phyloP scores from a whole-genome alignment of 2,888 invertebrate species.

The Diabrotica balteata region DNA sequence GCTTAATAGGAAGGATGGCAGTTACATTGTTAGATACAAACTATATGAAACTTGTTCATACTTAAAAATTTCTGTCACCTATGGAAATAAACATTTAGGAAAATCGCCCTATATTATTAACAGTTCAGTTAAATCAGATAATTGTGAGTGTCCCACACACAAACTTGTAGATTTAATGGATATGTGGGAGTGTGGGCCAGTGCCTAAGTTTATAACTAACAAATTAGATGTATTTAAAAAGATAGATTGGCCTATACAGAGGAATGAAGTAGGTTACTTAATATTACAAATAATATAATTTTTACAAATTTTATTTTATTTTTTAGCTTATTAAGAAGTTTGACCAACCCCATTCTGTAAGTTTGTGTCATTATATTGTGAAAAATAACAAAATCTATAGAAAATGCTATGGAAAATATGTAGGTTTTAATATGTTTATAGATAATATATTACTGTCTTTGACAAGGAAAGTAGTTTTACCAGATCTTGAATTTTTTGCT shows the following conservation, averaged over 20 bases:
- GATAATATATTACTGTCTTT: conserved; percentile 87
- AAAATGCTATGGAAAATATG: conserved; percentile 91
- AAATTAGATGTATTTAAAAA: conserved; percentile 75
- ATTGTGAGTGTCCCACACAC: conserved; percentile 80
- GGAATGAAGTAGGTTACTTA: conserved; percentile 54
- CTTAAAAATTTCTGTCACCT: conserved; percentile 73
- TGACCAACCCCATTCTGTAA: conserved; percentile 80
- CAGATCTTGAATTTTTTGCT: conserved; percentile 88
- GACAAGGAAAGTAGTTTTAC: conserved; percentile 78
- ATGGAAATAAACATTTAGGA: conserved; percentile 68
- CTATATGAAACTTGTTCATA: conserved; percentile 77
- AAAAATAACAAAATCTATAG: conserved; percentile 84
- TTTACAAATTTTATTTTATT: conserved; percentile 25
- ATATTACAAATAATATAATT: too few relatives aligned
- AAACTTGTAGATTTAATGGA: conserved; percentile 71
- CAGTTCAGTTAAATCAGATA: conserved; percentile 79
- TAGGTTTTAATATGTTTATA: conserved; percentile 95
- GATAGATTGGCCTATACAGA: conserved; percentile 73
- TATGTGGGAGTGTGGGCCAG: conserved; percentile 69
- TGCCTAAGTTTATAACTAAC: conserved; percentile 73
- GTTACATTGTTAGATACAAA: conserved; percentile 83
- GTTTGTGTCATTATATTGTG: conserved; percentile 89
- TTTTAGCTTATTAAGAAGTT: conserved; percentile 68
- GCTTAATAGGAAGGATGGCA: conserved; percentile 84
- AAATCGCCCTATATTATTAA: conserved; percentile 70